These are phyloP conservation scores for Timandra comae DNA, from an alignment of 2,888 invertebrate genomes.

Conservation along the genomic window DNA sequence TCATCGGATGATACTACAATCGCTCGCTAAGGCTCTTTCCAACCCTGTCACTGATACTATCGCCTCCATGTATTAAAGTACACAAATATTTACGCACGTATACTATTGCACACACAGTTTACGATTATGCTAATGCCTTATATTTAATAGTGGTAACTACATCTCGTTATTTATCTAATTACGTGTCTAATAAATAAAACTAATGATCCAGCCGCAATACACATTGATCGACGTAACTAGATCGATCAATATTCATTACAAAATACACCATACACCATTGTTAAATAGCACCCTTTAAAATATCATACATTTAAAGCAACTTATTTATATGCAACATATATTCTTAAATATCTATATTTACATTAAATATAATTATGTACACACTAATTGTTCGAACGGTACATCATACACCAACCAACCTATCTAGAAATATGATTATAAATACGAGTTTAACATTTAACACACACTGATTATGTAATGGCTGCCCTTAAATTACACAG, in stretches of 20 bases:
- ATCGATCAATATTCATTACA: constrained; percentile 23
- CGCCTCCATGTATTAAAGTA: constrained; percentile 25
- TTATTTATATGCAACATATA: constrained; percentile 42
- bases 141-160: constrained; percentile 60
- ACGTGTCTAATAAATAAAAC: constrained; percentile 28
- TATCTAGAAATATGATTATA: constrained; percentile 10
- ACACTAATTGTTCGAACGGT: constrained; percentile 37
- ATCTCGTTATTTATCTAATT: constrained; percentile 42
- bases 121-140: constrained; percentile 60
- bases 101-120: constrained; percentile 67
- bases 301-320: constrained; percentile 66
- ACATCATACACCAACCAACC: constrained; percentile 23
- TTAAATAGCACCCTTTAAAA: constrained; percentile 73
- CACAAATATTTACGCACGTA: constrained; percentile 41
- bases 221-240: neutral
- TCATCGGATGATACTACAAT: constrained; percentile 33
- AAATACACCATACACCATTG: constrained; percentile 63
- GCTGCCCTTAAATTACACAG: constrained; percentile 68
- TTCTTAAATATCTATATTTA: constrained; percentile 40
- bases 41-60: constrained; percentile 51
- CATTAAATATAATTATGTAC: constrained; percentile 25
- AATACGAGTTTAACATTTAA: constrained; percentile 14
- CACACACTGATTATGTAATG: constrained; percentile 40
- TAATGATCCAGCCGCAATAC: constrained; percentile 32
- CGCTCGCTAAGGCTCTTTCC: constrained; percentile 46